Conservation (phyloP, 1,140 invertebrate genomes). For the Orius insidiosus region DNA sequence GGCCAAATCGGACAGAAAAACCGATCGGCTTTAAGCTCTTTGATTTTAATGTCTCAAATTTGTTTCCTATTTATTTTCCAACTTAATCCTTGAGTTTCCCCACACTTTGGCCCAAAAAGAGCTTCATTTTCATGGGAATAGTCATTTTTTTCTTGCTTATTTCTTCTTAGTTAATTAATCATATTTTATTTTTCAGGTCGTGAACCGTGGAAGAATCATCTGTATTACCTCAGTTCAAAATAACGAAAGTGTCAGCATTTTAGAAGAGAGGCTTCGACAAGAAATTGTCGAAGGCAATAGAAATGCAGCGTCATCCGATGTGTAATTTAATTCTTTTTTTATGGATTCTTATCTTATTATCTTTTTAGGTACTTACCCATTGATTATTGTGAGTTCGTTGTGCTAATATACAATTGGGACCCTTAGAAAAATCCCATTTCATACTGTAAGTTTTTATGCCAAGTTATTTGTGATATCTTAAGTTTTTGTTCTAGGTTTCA, state of each 20-base stretch:
- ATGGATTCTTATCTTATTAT: slow-evolving; percentile 18
- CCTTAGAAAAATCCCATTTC: slow-evolving; percentile 39
- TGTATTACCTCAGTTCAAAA: slow-evolving; percentile 74
- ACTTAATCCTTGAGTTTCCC: too few relatives aligned
- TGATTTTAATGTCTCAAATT: too few relatives aligned
- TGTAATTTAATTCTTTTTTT: slow-evolving; percentile 30
- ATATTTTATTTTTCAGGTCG: slow-evolving; percentile 25
- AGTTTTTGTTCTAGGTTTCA: slow-evolving; percentile 12
- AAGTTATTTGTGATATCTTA: background rate
- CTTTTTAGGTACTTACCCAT: slow-evolving; percentile 48
- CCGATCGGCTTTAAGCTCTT: too few relatives aligned
- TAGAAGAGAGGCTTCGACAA: slow-evolving; percentile 70
- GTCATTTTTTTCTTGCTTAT: too few relatives aligned
- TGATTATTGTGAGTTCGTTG: slow-evolving; percentile 72
- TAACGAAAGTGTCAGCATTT: slow-evolving; percentile 60
- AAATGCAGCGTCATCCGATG: slow-evolving; percentile 38
- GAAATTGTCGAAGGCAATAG: slow-evolving; percentile 66
- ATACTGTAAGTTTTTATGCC: slow-evolving; percentile 7
- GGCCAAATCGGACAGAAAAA: too few relatives aligned
- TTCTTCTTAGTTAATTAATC: slow-evolving; percentile 1
- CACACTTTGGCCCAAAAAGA: too few relatives aligned
- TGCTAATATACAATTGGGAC: slow-evolving; percentile 77
- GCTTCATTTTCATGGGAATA: too few relatives aligned
- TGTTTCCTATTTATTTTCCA: too few relatives aligned
- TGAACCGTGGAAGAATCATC: slow-evolving; percentile 65